Evolutionary conservation across 2,113 vertebrate species (phyloP).

Genomic region (Apodemus speciosus): DNA sequence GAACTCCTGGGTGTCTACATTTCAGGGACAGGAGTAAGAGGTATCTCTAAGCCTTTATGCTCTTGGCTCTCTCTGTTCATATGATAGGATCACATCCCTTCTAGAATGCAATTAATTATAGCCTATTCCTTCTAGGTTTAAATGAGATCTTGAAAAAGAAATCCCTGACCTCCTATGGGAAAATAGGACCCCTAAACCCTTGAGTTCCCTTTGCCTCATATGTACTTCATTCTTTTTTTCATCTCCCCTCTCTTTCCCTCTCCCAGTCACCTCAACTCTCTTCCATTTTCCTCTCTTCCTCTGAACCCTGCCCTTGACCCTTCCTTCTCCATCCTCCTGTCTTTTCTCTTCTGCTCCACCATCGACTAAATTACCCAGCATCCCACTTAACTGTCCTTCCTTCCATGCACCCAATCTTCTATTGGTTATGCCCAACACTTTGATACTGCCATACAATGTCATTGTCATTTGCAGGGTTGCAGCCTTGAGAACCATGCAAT

Average conservation of each 20-base stretch:
- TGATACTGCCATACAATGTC: not conserved
- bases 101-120: not conserved
- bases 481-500: not conserved
- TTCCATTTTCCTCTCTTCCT: too few species aligned
- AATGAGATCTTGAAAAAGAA: not conserved
- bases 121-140: not conserved
- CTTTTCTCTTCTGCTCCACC: too few species aligned
- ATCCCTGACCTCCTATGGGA: not conserved
- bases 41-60: not conserved
- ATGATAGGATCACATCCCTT: not conserved
- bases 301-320: not conserved
- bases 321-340: too few species aligned
- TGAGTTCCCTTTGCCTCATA: not conserved
- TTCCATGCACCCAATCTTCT: fast-evolving
- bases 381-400: not conserved
- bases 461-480: not conserved
- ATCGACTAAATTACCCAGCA: not conserved
- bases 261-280: too few species aligned
- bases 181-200: fast-evolving
- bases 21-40: not conserved
- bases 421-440: not conserved
- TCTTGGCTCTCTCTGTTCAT: not conserved
- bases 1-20: not conserved
- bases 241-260: not conserved
- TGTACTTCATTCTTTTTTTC: not conserved